Base-by-base conservation (phyloP, 2,113 vertebrate genomes). In the Podilymbus podiceps region DNA sequence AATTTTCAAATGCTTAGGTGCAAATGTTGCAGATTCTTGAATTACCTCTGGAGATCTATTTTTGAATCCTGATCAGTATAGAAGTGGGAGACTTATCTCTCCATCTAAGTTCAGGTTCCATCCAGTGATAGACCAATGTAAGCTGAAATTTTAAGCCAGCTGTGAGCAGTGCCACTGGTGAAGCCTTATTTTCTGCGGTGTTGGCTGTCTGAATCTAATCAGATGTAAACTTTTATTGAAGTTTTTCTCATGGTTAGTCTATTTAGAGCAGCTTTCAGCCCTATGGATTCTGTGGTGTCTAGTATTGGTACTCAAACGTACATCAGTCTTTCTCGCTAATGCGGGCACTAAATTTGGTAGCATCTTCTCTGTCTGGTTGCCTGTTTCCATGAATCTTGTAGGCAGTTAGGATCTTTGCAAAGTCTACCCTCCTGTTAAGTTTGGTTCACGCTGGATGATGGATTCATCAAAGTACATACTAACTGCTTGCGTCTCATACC, bases 81-180 rank as follows among this genome's bases (percentile, higher is more conserved):
- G 53, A 90, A 31, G 35, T 50, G 22, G 9, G 18, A 80, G 55
- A 16, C 35, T 64, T 58, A 30, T 14, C 18, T 75, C 44, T 79
- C 1, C 0, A 0, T 24, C 2, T 15, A 33, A 69, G 15, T 58
- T 94, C 22, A 46, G 5, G 47, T 40, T 92, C 20, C 19, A 88
- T 89, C 27, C 55, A 69, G 69, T 40, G 50, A 42, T 6, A 11
- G 21, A 63, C 33, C 27, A 64, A 19, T 4, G 14, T 8, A 49
- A 83, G 8, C 23, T 44, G 66, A 56, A 42, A 47, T 60, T 44
- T 74, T 71, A 78, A 86, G 46, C 18, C 46, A 77, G 5, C 35
- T 73, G 28, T 68, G 76, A 93, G 94, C n/a, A 33, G 7, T 59
- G 22, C 52, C 46, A 13, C 15, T 38, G n/a, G 53, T 53, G 47